These are phyloP conservation scores for Tupaia chinensis DNA, from an alignment of 2,113 vertebrate genomes.

Conservation along the genomic window DNA sequence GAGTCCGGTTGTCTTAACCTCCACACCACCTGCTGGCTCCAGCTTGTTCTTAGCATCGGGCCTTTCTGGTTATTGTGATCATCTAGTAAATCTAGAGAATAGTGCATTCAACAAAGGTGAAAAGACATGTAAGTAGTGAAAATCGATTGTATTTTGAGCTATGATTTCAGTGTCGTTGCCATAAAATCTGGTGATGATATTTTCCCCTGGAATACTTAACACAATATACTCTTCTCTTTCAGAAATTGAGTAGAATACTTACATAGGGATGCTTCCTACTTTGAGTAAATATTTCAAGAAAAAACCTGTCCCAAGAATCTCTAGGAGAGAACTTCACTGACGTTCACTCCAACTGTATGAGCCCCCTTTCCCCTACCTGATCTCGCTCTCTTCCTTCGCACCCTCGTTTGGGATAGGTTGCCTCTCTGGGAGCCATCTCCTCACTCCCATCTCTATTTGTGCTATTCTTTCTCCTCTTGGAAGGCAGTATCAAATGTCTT, in stretches of 20 bases:
- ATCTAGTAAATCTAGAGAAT: background rate
- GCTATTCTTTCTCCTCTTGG: background rate
- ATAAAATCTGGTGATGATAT: background rate
- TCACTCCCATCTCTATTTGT: background rate
- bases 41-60: too few relatives aligned
- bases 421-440: background rate
- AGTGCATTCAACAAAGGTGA: background rate
- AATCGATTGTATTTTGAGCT: background rate
- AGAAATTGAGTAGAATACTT: background rate
- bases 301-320: background rate
- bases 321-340: background rate
- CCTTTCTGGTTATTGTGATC: background rate
- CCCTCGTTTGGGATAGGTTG: background rate
- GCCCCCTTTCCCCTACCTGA: background rate
- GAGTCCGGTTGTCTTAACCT: too few relatives aligned
- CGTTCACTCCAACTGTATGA: background rate
- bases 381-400: background rate
- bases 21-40: too few relatives aligned
- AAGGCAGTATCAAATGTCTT: background rate
- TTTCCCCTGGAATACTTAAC: slow-evolving; percentile 13
- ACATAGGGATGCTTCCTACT: background rate
- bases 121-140: background rate
- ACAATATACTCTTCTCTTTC: background rate
- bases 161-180: background rate
- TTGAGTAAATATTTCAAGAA: background rate